Evolutionary conservation across 1,140 invertebrate species (phyloP).

Genomic region (Hylaeus volcanicus): DNA sequence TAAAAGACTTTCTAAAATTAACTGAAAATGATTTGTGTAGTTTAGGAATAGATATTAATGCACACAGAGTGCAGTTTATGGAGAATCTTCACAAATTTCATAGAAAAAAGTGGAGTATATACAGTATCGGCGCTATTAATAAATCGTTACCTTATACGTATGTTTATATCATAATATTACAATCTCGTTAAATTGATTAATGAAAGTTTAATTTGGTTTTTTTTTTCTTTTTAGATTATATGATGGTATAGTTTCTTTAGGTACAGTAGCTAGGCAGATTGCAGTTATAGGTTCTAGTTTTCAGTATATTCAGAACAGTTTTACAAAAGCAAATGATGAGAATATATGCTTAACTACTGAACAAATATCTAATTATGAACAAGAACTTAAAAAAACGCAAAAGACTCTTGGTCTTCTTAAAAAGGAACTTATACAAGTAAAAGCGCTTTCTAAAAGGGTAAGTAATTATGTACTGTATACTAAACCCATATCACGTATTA

Average conservation of each 20-base stretch:
- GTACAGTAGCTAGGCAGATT: conserved; percentile 68
- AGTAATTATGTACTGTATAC: conserved; percentile 23
- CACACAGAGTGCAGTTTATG: conserved; percentile 80
- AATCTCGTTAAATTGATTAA: conserved; percentile 1
- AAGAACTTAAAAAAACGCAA: conserved; percentile 62
- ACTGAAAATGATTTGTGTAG: conserved; percentile 79
- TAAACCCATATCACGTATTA: conserved; percentile 14
- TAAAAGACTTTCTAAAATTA: conserved; percentile 81
- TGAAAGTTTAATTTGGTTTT: conserved; percentile 18
- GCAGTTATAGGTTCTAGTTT: conserved; percentile 72
- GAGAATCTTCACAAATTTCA: conserved; percentile 80
- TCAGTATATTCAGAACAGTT: conserved; percentile 64
- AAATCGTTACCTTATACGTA: conserved; percentile 59
- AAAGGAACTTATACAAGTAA: conserved; percentile 62
- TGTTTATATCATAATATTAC: conserved; percentile 28
- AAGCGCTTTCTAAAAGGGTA: conserved; percentile 66
- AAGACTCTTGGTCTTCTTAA: conserved; percentile 60
- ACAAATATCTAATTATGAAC: conserved; percentile 57
- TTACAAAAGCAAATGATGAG: conserved; percentile 50
- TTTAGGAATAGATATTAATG: conserved; percentile 80
- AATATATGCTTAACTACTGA: conserved; percentile 38
- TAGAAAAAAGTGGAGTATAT: conserved; percentile 79
- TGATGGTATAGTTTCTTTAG: conserved; percentile 65
- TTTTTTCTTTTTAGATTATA: conserved; percentile 67
- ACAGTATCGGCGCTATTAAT: conserved; percentile 61